These are phyloP conservation scores for Pungitius pungitius DNA, from an alignment of 2,113 vertebrate genomes.

Conservation along the genomic window DNA sequence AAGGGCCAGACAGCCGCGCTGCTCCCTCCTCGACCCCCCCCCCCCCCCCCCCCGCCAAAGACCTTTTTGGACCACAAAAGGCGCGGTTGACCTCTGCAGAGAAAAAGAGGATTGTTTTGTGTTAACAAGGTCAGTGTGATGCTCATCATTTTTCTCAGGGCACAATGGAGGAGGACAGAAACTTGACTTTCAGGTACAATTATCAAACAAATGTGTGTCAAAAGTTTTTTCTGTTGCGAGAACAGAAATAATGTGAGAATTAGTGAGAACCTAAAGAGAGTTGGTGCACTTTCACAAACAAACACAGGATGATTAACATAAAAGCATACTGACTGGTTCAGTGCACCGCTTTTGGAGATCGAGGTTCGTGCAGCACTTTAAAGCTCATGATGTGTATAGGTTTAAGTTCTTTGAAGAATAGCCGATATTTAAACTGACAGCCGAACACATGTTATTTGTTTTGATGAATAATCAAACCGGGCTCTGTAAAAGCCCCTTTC, in stretches of 20 bases:
- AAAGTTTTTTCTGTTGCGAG: background rate
- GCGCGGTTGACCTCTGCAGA: conserved; percentile 36
- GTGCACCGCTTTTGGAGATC: background rate
- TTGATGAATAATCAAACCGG: background rate
- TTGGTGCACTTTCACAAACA: background rate
- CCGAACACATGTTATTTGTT: background rate
- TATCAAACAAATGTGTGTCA: background rate
- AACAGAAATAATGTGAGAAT: background rate
- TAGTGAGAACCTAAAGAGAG: background rate
- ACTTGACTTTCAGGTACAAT: background rate
- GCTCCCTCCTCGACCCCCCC: conserved; percentile 13
- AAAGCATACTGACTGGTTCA: background rate
- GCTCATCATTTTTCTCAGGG: conserved; percentile 38
- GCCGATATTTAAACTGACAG: background rate
- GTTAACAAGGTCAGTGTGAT: conserved; percentile 59
- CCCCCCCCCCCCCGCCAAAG: conserved; percentile 40
- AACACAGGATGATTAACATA: background rate
- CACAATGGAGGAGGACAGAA: conserved; percentile 1
- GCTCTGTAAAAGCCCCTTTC: background rate
- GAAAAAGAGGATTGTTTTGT: conserved; percentile 49
- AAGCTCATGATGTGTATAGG: background rate
- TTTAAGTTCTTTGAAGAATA: background rate
- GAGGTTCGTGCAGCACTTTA: background rate
- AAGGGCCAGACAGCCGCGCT: conserved; percentile 28
- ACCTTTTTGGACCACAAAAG: conserved; percentile 54